Conservation (phyloP, 2,113 vertebrate genomes). For the Diadophis punctatus region DNA sequence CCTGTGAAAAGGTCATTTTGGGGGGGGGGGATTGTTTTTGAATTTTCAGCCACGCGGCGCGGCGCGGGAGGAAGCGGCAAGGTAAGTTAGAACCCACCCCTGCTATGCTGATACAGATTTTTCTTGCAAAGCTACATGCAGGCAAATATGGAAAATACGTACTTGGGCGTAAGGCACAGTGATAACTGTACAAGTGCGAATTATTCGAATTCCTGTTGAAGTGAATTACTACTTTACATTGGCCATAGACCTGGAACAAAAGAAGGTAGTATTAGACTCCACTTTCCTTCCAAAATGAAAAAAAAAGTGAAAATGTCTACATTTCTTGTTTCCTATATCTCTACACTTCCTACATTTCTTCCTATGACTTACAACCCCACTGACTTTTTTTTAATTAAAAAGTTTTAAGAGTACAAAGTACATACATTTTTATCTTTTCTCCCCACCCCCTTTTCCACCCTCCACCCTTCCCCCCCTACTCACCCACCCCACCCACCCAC, state of each 20-base stretch:
- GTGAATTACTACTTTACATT: constrained; percentile 65
- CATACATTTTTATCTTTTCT: no score
- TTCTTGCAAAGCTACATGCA: not conserved
- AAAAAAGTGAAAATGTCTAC: not conserved
- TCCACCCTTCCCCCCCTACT: no score
- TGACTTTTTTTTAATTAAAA: no score
- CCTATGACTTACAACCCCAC: not conserved
- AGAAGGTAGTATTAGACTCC: constrained; percentile 14
- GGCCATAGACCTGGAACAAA: constrained; percentile 67
- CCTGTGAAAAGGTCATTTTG: no score
- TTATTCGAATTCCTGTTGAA: constrained; percentile 48
- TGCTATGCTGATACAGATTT: not conserved
- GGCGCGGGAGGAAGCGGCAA: no score
- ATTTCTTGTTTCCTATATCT: not conserved
- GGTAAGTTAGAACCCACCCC: no score
- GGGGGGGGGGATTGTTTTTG: no score
- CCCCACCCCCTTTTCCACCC: no score
- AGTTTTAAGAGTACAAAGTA: no score
- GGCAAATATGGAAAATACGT: constrained; percentile 32
- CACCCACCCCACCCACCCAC: no score
- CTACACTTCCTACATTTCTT: not conserved
- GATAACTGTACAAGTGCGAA: constrained; percentile 54
- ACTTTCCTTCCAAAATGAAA: not conserved
- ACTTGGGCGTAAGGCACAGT: constrained; percentile 69
- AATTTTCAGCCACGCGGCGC: no score